Percentiles rank a stretch among this genome's conserved stretches.
These are phyloP conservation scores for Paragorgia papillata DNA, from an alignment of 92 coral and sea anemone species.

Conservation along the genomic window DNA sequence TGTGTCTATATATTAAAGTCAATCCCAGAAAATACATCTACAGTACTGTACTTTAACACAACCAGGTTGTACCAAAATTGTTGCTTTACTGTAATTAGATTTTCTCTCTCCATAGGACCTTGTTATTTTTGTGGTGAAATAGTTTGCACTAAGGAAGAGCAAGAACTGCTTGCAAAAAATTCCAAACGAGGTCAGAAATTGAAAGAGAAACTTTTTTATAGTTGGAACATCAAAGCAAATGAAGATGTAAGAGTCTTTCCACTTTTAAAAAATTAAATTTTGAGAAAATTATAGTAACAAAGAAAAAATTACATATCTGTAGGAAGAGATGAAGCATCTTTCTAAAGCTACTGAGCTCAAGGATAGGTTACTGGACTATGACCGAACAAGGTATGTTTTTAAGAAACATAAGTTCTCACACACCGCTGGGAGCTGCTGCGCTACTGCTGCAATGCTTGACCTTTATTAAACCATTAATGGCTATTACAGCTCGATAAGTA, in stretches of 20 bases:
- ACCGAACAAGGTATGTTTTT: slow-evolving; percentile 53
- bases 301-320: not conserved
- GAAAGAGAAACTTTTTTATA: slow-evolving; percentile 68
- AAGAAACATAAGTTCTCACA: not conserved
- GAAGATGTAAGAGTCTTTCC: slow-evolving; percentile 23
- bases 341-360: slow-evolving; percentile 87
- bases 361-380: slow-evolving; percentile 84
- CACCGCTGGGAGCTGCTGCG: too few relatives aligned
- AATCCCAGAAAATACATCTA: too few relatives aligned
- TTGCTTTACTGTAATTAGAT: too few relatives aligned
- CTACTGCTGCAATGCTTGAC: too few relatives aligned
- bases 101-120: too few relatives aligned
- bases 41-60: too few relatives aligned
- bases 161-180: slow-evolving; percentile 80
- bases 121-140: slow-evolving; percentile 94
- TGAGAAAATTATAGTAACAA: not conserved
- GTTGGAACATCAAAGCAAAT: slow-evolving; percentile 25
- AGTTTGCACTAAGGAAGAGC: slow-evolving; percentile 86
- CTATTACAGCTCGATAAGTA: too few relatives aligned
- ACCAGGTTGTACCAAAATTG: too few relatives aligned
- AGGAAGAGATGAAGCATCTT: slow-evolving; percentile 60
- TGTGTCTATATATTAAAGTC: too few relatives aligned
- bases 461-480: too few relatives aligned
- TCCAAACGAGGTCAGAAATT: slow-evolving; percentile 90
- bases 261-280: not conserved